Base-by-base conservation (phyloP, 2,888 invertebrate genomes). In the Thyatira batis region DNA sequence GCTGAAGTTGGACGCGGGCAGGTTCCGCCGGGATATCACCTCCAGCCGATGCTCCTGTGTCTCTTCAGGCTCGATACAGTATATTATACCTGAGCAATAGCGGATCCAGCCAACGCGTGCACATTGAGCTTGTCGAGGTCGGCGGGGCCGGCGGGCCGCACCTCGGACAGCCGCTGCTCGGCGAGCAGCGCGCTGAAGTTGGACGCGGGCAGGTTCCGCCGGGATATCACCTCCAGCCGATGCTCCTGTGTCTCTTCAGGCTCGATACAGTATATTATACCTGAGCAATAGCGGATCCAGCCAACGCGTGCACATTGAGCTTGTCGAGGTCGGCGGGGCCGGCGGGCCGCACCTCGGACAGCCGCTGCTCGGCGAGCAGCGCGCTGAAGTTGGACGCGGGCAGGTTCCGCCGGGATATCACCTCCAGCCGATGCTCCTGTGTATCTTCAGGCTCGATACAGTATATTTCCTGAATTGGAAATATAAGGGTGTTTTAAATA, bases 111-210 rank as follows among this genome's bases (percentile, higher is more conserved):
- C 0, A 73, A 58, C 0, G 70, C 66, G 9, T 65, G 71, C 1
- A 64, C 45, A 30, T 76, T 71, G 17, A 71, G 49, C 0, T 65
- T 51, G 2, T 65, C 61, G 0, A 69, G 45, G 1, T 63, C 61
- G 2, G 66, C 65, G 9, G 67, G 51, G 1, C 55, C 50, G 0
- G 67, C 60, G 0, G 61, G 54, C 3, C 66, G 71, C 20, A 91
- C 89, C 20, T 79, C 85, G 0, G 84, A 80, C 10, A 77, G 49
- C 11, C 78, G 80, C 39, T 84, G 83, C 50, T 86, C 85, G 0
- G 92, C 92, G 23, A 92, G 50, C 51, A 92, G 60, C 25, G 86
- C 82, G 46, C 91, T 77, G 70, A 89, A 92, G 62, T 83, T 84
- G 0, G 87, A 82, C 0, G 73, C 54, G 0, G 89, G 89, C 43